phyloP scores from a whole-genome alignment of 1,140 invertebrate species.

The Drosophila cardini region DNA sequence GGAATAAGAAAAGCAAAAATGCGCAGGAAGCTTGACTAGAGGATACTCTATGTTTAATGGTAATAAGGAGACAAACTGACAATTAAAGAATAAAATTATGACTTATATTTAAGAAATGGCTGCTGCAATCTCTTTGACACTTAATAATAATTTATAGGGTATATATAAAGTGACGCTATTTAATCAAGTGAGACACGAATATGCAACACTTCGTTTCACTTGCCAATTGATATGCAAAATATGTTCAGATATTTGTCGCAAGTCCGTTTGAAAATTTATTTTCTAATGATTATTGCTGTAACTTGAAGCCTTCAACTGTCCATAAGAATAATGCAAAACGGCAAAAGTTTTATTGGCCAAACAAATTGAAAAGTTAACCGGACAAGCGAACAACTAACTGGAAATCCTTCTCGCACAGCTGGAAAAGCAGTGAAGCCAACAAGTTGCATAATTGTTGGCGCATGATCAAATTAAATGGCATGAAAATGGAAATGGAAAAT shows the following conservation, averaged over 20 bases:
- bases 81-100: no score
- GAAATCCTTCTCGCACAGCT: slow-evolving; percentile 9
- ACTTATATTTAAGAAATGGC: no score
- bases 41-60: background rate
- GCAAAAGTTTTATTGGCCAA: slow-evolving; percentile 77
- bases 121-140: no score
- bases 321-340: slow-evolving; percentile 51
- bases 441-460: slow-evolving; percentile 84
- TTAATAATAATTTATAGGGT: no score
- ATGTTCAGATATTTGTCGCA: background rate
- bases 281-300: background rate
- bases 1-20: background rate
- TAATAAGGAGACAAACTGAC: no score
- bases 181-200: background rate
- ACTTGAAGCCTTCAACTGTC: slow-evolving; percentile 1
- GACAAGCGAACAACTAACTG: slow-evolving; percentile 27
- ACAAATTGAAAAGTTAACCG: slow-evolving; percentile 67
- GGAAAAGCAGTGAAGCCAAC: slow-evolving; percentile 62
- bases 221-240: slow-evolving; percentile 2
- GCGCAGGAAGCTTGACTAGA: background rate
- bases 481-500: slow-evolving; percentile 52
- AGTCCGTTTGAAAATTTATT: background rate
- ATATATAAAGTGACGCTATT: background rate
- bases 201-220: background rate
- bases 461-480: slow-evolving; percentile 83